phyloP scores from a whole-genome alignment of 2,888 invertebrate genomes.

The Eristalis arbustorum region DNA sequence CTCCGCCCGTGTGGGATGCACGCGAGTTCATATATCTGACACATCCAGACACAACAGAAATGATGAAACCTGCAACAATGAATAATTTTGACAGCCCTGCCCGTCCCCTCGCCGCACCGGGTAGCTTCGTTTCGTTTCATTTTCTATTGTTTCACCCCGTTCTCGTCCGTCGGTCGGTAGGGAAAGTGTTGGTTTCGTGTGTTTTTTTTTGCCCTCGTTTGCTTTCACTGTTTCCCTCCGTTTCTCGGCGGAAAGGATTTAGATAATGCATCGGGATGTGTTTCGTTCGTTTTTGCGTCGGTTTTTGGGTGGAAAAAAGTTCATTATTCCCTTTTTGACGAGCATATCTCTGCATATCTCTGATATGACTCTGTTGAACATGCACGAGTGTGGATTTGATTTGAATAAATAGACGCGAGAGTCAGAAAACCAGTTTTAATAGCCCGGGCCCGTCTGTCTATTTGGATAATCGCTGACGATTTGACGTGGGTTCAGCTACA shows the following conservation, averaged over 20 bases:
- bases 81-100: constrained; percentile 66
- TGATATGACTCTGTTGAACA: constrained; percentile 50
- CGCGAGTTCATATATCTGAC: constrained; percentile 64
- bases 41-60: constrained; percentile 59
- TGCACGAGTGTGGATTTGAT: constrained; percentile 56
- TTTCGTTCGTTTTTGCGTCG: not conserved
- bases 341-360: constrained; percentile 17
- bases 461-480: constrained; percentile 51
- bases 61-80: constrained; percentile 63
- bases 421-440: constrained; percentile 59
- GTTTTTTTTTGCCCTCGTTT: constrained; percentile 14
- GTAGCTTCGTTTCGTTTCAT: constrained; percentile 28
- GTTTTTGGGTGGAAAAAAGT: constrained; percentile 27
- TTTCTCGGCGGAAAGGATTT: constrained; percentile 49
- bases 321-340: constrained; percentile 50
- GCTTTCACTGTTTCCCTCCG: not conserved
- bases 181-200: constrained; percentile 38
- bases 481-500: constrained; percentile 59
- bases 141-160: constrained; percentile 62
- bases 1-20: constrained; percentile 38
- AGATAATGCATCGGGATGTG: constrained; percentile 66
- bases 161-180: constrained; percentile 26
- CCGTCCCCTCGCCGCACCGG: constrained; percentile 8
- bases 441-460: constrained; percentile 46
- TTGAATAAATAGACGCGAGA: constrained; percentile 59